Evolutionary conservation across 2,888 invertebrate genomes (phyloP), one percentile per base, ranked within the genome.

Genomic region (Pterobdella sp.): DNA sequence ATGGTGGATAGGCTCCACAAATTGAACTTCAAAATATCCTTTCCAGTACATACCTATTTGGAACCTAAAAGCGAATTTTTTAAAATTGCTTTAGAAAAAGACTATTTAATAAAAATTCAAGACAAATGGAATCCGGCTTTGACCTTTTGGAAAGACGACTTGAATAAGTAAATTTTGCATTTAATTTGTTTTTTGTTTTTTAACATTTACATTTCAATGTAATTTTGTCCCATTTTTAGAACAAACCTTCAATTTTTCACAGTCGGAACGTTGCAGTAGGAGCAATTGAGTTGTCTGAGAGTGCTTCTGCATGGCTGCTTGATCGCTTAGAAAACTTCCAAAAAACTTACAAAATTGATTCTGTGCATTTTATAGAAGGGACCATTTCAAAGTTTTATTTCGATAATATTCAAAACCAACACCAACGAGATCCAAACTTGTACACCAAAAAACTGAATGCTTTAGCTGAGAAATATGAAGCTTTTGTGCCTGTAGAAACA

Each of bases 11-110:
- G 87, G 64, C 84, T 93, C 34, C 80, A 81, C 69, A 76, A 78
- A 1, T 31, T 67, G 10, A 89, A 89, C 0, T 91, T 90, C 81
- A 87, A 90, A 34, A 89, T 91, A 0, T 88, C 91, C 0, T 85
- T 92, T 3, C 93, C 92, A 91, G 71, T 74, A 35, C 77, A 79
- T 14, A 80, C 81, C 22, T 93, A 93, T 81, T 89, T 92, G 31
- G 91, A 92, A 80, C 31, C 92, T 0, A 91, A 93, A 79, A 92
- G 93, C 77, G 84, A 85, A 0, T 91, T 90, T 79, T 94, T 93
- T 81, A 89, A 88, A 72, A 89, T 91, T 78, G 90, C 64, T 7
- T 36, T 49, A 26, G 4, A 4, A 0, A 65, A 67, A 0, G 72
- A 65, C n/a, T 49, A 37, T 29, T 36, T 75, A 29, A 70, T 75